phyloP scores from a whole-genome alignment of 2,113 vertebrate genomes.

The Stigmatopora nigra region DNA sequence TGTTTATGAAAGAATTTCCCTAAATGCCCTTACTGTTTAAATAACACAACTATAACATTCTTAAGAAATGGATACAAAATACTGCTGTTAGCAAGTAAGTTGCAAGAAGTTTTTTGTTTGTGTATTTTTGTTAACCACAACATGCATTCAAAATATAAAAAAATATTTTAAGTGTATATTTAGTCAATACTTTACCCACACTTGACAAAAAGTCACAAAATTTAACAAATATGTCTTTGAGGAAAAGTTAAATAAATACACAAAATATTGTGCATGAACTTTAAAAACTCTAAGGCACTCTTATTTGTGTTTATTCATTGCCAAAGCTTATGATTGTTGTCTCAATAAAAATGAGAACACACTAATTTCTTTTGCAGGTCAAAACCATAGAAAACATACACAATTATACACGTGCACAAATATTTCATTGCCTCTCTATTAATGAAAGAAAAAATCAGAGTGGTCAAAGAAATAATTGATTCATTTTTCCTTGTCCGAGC shows the following conservation, averaged over 20 bases:
- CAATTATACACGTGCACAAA: no score
- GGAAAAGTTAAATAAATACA: conserved; percentile 49
- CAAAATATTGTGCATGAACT: conserved; percentile 30
- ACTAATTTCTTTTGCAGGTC: not conserved
- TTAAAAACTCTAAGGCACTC: conserved; percentile 69
- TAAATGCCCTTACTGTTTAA: no score
- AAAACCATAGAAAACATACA: not conserved
- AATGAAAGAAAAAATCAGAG: no score
- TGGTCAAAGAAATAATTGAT: no score
- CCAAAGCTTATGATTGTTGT: conserved; percentile 43
- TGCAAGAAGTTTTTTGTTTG: conserved; percentile 12
- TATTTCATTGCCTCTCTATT: no score
- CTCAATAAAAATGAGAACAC: conserved; percentile 23
- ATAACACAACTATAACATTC: not conserved
- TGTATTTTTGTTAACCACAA: conserved; percentile 35
- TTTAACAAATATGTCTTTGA: conserved; percentile 36
- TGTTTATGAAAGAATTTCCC: no score
- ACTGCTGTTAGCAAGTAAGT: conserved; percentile 1
- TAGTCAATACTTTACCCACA: conserved; percentile 8
- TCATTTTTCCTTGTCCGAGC: no score
- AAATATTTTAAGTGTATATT: conserved; percentile 8
- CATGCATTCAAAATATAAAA: conserved; percentile 44
- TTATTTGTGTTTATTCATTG: conserved; percentile 36
- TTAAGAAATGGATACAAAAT: not conserved
- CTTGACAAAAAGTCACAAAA: conserved; percentile 29